These are phyloP conservation scores for Opisthograptis luteolata DNA, from an alignment of 2,888 invertebrate species.

Conservation along the genomic window DNA sequence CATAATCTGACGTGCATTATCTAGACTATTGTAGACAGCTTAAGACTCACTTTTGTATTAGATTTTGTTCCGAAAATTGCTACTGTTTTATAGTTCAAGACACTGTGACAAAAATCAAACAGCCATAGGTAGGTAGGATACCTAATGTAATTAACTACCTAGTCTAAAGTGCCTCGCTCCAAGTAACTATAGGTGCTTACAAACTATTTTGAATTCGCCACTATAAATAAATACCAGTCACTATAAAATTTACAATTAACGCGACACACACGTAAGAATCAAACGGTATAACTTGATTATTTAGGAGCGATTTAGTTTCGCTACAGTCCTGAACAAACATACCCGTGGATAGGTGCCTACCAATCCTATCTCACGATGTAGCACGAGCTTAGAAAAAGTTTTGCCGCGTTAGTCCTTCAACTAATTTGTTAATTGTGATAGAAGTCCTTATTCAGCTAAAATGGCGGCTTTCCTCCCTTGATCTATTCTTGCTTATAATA, in stretches of 20 bases:
- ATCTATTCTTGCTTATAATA: too few relatives aligned
- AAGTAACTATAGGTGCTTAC: too few relatives aligned
- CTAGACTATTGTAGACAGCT: too few relatives aligned
- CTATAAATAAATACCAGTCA: slow-evolving; percentile 8
- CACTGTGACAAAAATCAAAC: too few relatives aligned
- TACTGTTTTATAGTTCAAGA: too few relatives aligned
- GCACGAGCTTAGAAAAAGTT: background rate
- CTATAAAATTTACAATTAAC: slow-evolving; percentile 10
- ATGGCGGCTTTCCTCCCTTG: too few relatives aligned
- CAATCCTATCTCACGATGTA: background rate
- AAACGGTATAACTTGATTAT: slow-evolving; percentile 23
- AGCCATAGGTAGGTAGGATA: too few relatives aligned
- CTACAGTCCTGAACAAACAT: slow-evolving; percentile 27
- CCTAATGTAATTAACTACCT: too few relatives aligned
- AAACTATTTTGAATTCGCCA: background rate
- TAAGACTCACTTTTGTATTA: too few relatives aligned
- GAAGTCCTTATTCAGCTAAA: background rate
- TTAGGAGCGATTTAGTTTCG: slow-evolving; percentile 15
- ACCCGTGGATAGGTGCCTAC: background rate
- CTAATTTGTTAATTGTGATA: background rate
- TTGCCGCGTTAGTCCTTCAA: background rate
- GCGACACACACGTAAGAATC: slow-evolving; percentile 14
- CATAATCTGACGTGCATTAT: too few relatives aligned
- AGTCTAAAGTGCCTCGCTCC: too few relatives aligned
- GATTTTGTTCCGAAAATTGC: too few relatives aligned